phyloP scores from a whole-genome alignment of 2,797 vertebrate genomes.

The Amblyraja radiata region DNA sequence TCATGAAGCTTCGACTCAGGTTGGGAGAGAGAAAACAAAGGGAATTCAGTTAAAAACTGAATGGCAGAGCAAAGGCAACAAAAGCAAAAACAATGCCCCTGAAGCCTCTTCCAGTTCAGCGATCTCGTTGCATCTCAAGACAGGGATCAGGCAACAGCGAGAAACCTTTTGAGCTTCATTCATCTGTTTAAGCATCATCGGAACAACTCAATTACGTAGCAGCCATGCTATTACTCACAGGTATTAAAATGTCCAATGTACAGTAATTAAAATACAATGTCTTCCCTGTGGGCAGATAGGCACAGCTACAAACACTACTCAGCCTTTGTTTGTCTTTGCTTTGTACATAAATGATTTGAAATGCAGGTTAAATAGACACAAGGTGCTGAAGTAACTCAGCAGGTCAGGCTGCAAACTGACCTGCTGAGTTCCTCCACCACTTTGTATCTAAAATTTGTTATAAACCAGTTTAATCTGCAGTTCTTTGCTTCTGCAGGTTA shows the following conservation, averaged over 20 bases:
- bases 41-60: not conserved
- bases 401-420: too few species aligned
- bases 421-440: too few species aligned
- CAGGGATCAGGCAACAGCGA: not conserved
- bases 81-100: not conserved
- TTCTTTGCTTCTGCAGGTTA: not conserved
- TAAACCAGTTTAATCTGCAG: too few species aligned
- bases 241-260: not conserved
- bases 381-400: too few species aligned
- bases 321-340: not conserved
- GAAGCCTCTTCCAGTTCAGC: not conserved
- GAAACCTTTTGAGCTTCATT: not conserved
- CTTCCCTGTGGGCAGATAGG: not conserved
- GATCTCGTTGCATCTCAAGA: not conserved
- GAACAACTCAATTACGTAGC: not conserved
- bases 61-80: not conserved
- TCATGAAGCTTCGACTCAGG: not conserved
- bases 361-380: not conserved
- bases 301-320: not conserved
- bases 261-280: not conserved
- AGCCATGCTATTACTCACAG: not conserved
- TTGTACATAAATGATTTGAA: not conserved
- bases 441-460: too few species aligned
- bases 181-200: not conserved
- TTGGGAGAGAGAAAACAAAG: not conserved